These are phyloP conservation scores for Calameuta idolon DNA, from an alignment of 2,888 invertebrate genomes.

Conservation along the genomic window DNA sequence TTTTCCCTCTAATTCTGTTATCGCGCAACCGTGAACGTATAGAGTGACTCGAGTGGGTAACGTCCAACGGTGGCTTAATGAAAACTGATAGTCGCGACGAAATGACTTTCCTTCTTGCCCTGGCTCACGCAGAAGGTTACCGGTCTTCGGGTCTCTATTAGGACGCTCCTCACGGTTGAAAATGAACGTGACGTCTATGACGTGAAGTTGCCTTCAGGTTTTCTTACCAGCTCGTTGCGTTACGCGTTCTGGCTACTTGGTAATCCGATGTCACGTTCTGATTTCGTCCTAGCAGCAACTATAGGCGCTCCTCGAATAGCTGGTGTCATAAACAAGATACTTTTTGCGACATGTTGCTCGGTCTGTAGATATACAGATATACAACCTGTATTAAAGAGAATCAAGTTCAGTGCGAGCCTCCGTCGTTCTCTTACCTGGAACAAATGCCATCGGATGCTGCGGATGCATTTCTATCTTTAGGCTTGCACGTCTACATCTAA, in stretches of 20 bases:
- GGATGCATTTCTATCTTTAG: not conserved
- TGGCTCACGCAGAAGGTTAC: conserved; percentile 15
- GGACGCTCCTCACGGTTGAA: conserved; percentile 50
- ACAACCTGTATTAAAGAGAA: not conserved
- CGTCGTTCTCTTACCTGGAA: not conserved
- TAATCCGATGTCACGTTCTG: conserved; percentile 20
- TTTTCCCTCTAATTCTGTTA: not conserved
- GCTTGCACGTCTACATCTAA: not conserved
- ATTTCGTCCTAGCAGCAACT: conserved; percentile 14
- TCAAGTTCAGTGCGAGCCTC: not conserved
- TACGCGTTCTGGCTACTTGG: conserved; percentile 16
- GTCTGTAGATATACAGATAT: not conserved
- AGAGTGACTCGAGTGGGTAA: conserved; percentile 11
- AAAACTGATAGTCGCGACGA: conserved; percentile 38
- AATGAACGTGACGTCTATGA: conserved; percentile 44
- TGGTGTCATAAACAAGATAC: not conserved
- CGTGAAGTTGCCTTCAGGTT: conserved; percentile 14
- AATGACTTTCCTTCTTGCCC: conserved; percentile 34
- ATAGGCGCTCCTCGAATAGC: not conserved
- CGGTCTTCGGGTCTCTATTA: conserved; percentile 38
- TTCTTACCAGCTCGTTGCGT: conserved; percentile 9
- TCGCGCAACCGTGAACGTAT: not conserved
- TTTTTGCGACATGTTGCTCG: not conserved
- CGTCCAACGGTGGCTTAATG: conserved; percentile 30
- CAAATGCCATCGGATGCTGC: not conserved